Evolutionary conservation across 1,140 invertebrate genomes (phyloP).

Genomic region (Manduca sexta): DNA sequence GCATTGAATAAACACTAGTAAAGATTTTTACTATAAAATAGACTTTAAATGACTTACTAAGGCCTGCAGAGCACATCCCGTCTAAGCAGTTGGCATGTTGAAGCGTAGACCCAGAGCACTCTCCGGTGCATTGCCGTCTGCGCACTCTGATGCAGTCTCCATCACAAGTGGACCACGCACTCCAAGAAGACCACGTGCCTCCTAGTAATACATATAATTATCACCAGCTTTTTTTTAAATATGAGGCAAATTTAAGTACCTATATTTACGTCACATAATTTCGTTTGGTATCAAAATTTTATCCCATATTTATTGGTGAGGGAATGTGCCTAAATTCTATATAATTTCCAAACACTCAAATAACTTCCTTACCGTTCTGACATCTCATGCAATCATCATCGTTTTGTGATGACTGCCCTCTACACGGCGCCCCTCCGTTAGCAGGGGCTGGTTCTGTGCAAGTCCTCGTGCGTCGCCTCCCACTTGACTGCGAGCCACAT

Average conservation of each 20-base stretch:
- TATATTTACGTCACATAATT: too few relatives aligned
- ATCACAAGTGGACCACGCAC: constrained; percentile 90
- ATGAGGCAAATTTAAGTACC: too few relatives aligned
- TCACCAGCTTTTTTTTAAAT: too few relatives aligned
- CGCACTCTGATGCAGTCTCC: constrained; percentile 86
- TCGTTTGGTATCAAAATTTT: too few relatives aligned
- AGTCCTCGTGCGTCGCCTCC: constrained; percentile 84
- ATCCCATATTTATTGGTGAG: too few relatives aligned
- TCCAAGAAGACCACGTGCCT: constrained; percentile 87
- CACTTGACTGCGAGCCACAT: constrained; percentile 76
- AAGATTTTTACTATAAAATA: too few relatives aligned
- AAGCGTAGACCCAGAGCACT: constrained; percentile 40
- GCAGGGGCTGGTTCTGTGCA: constrained; percentile 91
- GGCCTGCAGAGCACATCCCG: constrained; percentile 42
- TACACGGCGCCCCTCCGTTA: constrained; percentile 88
- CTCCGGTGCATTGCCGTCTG: constrained; percentile 80
- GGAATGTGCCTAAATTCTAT: too few relatives aligned
- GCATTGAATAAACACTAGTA: too few relatives aligned
- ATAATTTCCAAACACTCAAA: too few relatives aligned
- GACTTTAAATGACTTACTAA: constrained; percentile 30
- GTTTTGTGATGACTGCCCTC: constrained; percentile 83
- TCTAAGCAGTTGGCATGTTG: constrained; percentile 58
- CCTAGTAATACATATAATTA: constrained; percentile 2
- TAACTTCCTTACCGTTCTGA: constrained; percentile 66
- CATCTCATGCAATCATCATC: constrained; percentile 88